Percentiles rank a stretch among this genome's conserved stretches.
phyloP scores from a whole-genome alignment of 1,140 invertebrate species.

The Brachionus rubens region DNA sequence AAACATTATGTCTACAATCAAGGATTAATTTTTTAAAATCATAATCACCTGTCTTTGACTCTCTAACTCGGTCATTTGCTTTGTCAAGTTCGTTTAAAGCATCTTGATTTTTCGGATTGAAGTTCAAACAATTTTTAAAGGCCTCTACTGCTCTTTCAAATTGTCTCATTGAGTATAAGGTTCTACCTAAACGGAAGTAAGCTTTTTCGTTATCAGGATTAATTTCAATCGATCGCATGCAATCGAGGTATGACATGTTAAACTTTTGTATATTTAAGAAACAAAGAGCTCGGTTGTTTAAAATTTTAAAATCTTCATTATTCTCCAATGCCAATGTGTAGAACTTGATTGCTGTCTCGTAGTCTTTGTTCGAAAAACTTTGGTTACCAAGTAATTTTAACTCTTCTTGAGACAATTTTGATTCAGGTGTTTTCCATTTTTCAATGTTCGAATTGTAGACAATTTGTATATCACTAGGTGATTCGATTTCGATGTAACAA shows the following conservation, averaged over 20 bases:
- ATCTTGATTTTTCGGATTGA: slow-evolving; percentile 12
- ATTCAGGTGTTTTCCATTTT: neutral
- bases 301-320: neutral
- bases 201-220: slow-evolving; percentile 16
- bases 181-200: slow-evolving; percentile 6
- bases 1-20: neutral
- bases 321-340: neutral
- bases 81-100: neutral
- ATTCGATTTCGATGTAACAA: neutral
- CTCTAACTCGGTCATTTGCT: neutral
- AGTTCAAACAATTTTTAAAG: neutral
- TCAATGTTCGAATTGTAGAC: neutral
- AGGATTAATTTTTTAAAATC: neutral
- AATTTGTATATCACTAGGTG: neutral
- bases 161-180: slow-evolving; percentile 1
- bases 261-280: neutral
- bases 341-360: neutral
- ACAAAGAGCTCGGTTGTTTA: neutral
- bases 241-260: neutral
- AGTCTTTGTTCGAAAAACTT: slow-evolving; percentile 19
- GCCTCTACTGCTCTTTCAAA: neutral
- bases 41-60: neutral
- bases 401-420: neutral
- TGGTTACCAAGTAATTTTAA: slow-evolving; percentile 18
- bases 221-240: neutral